Base-by-base conservation (phyloP, 2,113 vertebrate species). In the Cephalopholis sonnerati region DNA sequence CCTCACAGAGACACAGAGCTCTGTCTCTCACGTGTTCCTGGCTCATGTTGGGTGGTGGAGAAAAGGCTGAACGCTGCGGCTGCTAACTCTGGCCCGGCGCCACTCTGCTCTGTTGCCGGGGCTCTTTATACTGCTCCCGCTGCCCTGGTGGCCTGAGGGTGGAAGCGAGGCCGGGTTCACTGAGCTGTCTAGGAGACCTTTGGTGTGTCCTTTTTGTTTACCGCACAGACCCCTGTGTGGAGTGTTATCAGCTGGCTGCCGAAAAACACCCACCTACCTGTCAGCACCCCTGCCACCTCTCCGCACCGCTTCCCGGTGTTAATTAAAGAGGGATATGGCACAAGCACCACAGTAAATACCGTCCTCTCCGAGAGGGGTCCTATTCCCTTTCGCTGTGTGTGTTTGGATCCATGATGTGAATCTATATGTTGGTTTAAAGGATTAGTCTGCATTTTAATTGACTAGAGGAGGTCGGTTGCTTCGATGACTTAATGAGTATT, bases 241-340 rank as follows among this genome's bases (percentile, higher is more conserved):
- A 69, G 27, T 29, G 79, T 80, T 88, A 91, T 94, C 91, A 86
- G 88, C 83, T 75, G 77, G 82, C 83, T 74, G 39, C 57, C 39
- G 46, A 50, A 74, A 65, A 74, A 69, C 46, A 48, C 59, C 77
- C 71, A 55, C 75, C 68, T 68, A 73, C 39, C 85, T 85, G 63
- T 74, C 65, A 74, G 83, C 72, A 66, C 74, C 69, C 54, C 79
- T 17, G 50, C 41, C 54, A 66, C 77, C 71, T 82, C 84, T 57
- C 66, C 16, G 64, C 84, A 59, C 77, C 7, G 64, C 86, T 87
- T 92, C 85, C 85, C 82, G 59, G 63, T 82, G 78, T 84, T 92
- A 94, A 95, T 94, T 95, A 94, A 92, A 92, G 63, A 77, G 76
- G 69, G 91, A 90, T 87, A 81, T 68, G 55, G 65, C 71, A 29